These are phyloP conservation scores for Xyrauchen texanus DNA, from an alignment of 2,113 vertebrate species.

Conservation along the genomic window DNA sequence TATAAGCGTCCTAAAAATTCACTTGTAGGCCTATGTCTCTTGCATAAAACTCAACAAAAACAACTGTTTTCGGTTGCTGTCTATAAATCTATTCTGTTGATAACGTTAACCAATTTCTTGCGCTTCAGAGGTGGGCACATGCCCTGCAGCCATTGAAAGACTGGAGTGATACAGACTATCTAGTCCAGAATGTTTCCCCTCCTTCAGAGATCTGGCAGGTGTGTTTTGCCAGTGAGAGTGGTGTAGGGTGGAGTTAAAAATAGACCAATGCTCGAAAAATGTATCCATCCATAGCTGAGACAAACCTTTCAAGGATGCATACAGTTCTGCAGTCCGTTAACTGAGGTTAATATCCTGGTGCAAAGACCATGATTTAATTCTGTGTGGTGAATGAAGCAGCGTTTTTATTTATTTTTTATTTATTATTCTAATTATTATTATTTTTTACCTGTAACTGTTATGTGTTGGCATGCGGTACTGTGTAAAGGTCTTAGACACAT, in stretches of 20 bases:
- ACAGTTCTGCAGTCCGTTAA: background rate
- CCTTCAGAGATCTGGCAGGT: slow-evolving; percentile 42
- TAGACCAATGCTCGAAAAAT: slow-evolving; percentile 9
- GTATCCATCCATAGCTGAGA: background rate
- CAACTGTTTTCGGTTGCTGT: background rate
- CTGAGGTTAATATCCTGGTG: too few relatives aligned
- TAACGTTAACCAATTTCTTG: background rate
- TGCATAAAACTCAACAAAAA: background rate
- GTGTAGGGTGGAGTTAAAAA: slow-evolving; percentile 44
- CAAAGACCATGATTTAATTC: too few relatives aligned
- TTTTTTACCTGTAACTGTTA: too few relatives aligned
- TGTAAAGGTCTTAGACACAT: too few relatives aligned
- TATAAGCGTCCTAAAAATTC: background rate
- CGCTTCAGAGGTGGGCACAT: background rate
- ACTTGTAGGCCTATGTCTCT: background rate
- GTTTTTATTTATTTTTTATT: too few relatives aligned
- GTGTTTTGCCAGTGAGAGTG: slow-evolving; percentile 30
- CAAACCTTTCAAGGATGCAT: too few relatives aligned
- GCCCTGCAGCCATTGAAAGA: slow-evolving; percentile 6
- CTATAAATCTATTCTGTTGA: background rate
- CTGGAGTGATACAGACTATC: slow-evolving; percentile 25
- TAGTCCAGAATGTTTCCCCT: slow-evolving; percentile 32
- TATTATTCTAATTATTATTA: too few relatives aligned
- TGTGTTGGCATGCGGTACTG: too few relatives aligned
- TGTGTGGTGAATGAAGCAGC: too few relatives aligned